Conservation (phyloP, 1,140 invertebrate species). For the Aplysia californica region DNA sequence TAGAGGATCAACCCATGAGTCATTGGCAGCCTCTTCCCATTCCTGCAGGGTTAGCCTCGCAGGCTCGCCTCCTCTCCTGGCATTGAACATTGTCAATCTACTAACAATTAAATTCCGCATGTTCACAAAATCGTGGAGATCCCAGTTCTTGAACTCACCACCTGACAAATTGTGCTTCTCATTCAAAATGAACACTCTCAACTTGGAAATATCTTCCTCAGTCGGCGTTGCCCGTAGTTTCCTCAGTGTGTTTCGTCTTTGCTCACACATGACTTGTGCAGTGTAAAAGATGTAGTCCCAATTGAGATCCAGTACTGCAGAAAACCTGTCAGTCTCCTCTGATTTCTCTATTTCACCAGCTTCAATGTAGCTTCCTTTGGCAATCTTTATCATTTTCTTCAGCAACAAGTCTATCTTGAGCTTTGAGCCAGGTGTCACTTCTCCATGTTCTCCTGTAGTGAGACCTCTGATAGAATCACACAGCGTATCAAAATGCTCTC, state of each 20-base stretch:
- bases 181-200: background rate
- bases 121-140: constrained; percentile 4
- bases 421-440: constrained; percentile 2
- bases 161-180: constrained; percentile 23
- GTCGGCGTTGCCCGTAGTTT: background rate
- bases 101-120: constrained; percentile 36
- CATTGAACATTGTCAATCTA: background rate
- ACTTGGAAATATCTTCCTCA: constrained; percentile 12
- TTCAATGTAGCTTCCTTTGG: constrained; percentile 9
- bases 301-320: constrained; percentile 8
- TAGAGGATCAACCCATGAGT: constrained; percentile 30
- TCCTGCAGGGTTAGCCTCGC: constrained; percentile 21
- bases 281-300: constrained; percentile 18
- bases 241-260: background rate
- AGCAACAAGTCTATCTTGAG: background rate
- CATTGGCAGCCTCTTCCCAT: constrained; percentile 32
- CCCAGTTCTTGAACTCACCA: constrained; percentile 11
- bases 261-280: constrained; percentile 9
- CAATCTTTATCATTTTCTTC: constrained; percentile 8
- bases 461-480: background rate
- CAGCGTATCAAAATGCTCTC: background rate
- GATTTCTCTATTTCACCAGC: constrained; percentile 5
- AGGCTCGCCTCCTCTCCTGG: background rate
- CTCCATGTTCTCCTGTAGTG: background rate
- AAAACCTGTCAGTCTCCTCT: constrained; percentile 1